phyloP scores from a whole-genome alignment of 2,888 invertebrate genomes.

The Erpobdella octoculata region DNA sequence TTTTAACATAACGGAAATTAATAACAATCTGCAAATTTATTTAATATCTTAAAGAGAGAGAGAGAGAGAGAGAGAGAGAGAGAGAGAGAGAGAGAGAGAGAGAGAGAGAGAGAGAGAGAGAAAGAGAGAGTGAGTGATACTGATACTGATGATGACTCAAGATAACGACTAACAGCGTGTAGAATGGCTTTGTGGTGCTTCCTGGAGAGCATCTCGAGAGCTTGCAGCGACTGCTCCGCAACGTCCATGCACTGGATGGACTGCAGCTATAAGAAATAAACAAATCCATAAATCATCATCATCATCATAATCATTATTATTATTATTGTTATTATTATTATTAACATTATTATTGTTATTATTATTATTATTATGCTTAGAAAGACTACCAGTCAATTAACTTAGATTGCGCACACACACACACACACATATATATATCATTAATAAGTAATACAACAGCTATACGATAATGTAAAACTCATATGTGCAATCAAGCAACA shows the following conservation, averaged over 20 bases:
- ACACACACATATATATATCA: background rate
- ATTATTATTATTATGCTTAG: too few species aligned
- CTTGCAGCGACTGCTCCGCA: conserved; percentile 93
- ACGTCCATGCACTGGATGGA: conserved; percentile 99
- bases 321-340: background rate
- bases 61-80: too few species aligned
- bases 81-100: background rate
- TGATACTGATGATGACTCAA: background rate
- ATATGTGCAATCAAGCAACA: background rate
- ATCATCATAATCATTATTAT: background rate
- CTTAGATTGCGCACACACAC: background rate
- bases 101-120: background rate
- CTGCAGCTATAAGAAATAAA: conserved; percentile 60
- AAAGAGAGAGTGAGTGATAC: background rate
- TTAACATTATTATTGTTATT: too few species aligned
- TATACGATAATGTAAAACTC: too few species aligned
- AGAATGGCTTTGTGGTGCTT: conserved; percentile 92
- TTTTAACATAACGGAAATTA: too few species aligned
- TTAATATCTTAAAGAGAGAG: too few species aligned
- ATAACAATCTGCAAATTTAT: background rate
- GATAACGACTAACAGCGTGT: conserved; percentile 47
- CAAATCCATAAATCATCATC: background rate
- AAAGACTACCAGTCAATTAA: background rate
- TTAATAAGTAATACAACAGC: background rate
- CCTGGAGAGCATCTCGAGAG: conserved; percentile 89